Percentiles rank a stretch among this genome's conserved stretches.
Evolutionary conservation across 1,140 invertebrate genomes (phyloP).

Genomic region (Pogonomyrmex barbatus): DNA sequence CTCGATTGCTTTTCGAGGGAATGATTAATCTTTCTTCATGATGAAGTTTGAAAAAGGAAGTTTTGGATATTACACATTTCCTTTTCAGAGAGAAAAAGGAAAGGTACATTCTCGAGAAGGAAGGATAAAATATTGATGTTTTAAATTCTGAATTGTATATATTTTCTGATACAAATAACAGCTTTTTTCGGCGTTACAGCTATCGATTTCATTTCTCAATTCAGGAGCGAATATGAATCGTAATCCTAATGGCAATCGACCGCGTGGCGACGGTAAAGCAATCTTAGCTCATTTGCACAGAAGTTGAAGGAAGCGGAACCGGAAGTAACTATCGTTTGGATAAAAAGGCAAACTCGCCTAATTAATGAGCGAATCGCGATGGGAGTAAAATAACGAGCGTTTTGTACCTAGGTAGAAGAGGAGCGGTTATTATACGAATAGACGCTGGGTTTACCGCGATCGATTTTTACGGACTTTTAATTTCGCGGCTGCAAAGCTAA

Average conservation of each 20-base stretch:
- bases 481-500: background rate
- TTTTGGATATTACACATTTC: background rate
- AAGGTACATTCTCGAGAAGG: background rate
- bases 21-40: background rate
- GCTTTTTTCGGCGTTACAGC: background rate
- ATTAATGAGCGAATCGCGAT: conserved; percentile 72
- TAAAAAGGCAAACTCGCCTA: conserved; percentile 71
- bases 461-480: conserved; percentile 11
- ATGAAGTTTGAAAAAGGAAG: background rate
- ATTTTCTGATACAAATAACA: background rate
- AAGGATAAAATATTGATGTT: background rate
- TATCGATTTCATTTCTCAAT: conserved; percentile 2
- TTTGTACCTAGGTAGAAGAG: conserved; percentile 52
- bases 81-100: background rate
- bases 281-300: conserved; percentile 65
- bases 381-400: conserved; percentile 45
- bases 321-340: conserved; percentile 75
- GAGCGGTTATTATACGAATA: background rate
- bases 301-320: conserved; percentile 75
- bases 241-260: background rate
- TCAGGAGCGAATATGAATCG: background rate
- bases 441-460: conserved; percentile 7
- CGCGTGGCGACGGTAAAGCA: conserved; percentile 38
- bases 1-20: background rate
- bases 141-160: background rate